Evolutionary conservation across 2,113 vertebrate species (phyloP), one percentile per base, ranked within the genome.

Genomic region (Lasiurus cinereus): DNA sequence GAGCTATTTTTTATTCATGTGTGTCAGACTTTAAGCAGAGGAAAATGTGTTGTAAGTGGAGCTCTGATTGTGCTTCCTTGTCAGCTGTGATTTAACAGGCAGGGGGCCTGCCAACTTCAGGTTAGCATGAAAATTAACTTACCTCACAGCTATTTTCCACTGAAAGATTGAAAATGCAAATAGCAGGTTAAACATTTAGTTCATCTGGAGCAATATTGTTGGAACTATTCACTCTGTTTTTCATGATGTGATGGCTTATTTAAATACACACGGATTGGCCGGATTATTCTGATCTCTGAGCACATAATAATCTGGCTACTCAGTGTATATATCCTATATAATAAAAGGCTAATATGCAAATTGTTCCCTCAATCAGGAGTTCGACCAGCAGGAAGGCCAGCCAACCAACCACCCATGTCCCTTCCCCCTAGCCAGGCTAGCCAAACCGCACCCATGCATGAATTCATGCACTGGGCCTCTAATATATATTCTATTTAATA

Each of bases 101-200:
- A 94, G 46, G 21, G 7, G 4, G 5, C 18, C 36, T 96, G 46
- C 12, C 84, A 97, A 72, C 6, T 22, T 73, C 3, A 4, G 66
- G 46, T 84, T 97, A 77, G 73, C 91, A 69, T 76, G 66, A 62
- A 92, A 93, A 95, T 96, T 93, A 94, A 91, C 94, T 96, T 91
- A 88, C 54, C 87, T 96, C 78, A n/a, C 43, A 95, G 59, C 14
- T 67, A 46, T 95, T 97, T 97, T 92, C 90, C 79, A 85, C 79
- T 43, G 10, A 78, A 80, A 92, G 70, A 79, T 90, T 97, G 80
- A 67, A 21, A 86, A 97, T 97, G 36, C 64, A 96, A 97, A 96
- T 79, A 90, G 67, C 24, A 91, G 46, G 2, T 88, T 92, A 84
- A 97, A 50, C 92, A 80, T 83, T 96, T 54, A 62, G 70, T 91